Base-by-base conservation (phyloP, 2,113 vertebrate species). In the Oncorhynchus masou region DNA sequence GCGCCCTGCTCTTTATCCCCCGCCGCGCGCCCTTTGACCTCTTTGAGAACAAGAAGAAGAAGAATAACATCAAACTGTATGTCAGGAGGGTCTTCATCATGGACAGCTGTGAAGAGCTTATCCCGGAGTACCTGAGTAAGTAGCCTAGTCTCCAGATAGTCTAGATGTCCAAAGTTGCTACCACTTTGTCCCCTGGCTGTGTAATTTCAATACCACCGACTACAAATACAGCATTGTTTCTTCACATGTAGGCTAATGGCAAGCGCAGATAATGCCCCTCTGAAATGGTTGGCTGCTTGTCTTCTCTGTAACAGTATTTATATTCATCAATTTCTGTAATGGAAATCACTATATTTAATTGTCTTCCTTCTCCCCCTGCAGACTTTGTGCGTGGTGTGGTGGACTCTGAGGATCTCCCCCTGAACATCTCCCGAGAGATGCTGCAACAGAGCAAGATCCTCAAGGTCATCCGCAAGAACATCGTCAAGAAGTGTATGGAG, bases 21-120 rank as follows among this genome's bases (percentile, higher is more conserved):
- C 94, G 94, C 3, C 93, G 94, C 1, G 96, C 96, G 7, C 96
- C 96, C 24, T 98, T 97, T 74, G 97, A 98, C 78, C 95, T 98
- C 49, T 97, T 99, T 79, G 96, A 98, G 89, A 99, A 98, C 93
- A 99, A 98, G 93, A 98, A 97, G 80, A 99, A 98, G 82, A 99
- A 99, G 89, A 99, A 98, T 54, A 98, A 97, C 85, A 97, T 98
- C 87, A 98, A 99, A 78, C 92, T 99, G 5, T 98, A 98, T 0
- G 96, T 98, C 49, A 95, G 96, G 27, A 89, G 95, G 49, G 97
- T 98, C 72, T 99, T 99, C 81, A 98, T 98, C 89, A 98, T 96
- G 97, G 96, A 98, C 89, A 99, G 96, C 89, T 99, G 97, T 75
- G 96, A 98, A 3, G 96, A 98, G 82, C 92, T 98, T 80, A 97